Evolutionary conservation across 2,888 invertebrate species (phyloP), one percentile per base, ranked within the genome.

Genomic region (Caenorhabditis drosophilae): DNA sequence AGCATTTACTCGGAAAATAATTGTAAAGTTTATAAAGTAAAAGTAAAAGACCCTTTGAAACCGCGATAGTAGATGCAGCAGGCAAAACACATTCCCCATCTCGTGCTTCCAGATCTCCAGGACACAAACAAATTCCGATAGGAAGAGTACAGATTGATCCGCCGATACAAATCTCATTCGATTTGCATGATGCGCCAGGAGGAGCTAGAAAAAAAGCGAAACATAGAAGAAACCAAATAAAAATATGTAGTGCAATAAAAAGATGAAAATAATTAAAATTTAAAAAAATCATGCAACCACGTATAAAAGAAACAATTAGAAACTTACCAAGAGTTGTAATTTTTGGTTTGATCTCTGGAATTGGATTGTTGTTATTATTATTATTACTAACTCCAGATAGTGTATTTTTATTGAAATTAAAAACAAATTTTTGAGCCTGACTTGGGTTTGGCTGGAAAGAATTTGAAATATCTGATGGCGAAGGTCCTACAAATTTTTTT

Each of bases 81-180:
- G 77, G 76, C 42, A 69, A 47, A 22, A 78, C 78, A 59, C 81
- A 81, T 64, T 77, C 77, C 46, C 79, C 79, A 42, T 75, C 74
- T 31, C 72, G 66, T 47, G 66, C 77, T 60, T 79, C 79, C 46
- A 78, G 52, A 48, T 79, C 78, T 16, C 75, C 77, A 16, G 82
- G 81, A 64, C 81, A 81, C 26, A 81, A 72, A 58, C 81, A 81
- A 23, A 79, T 61, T 20, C 75, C 74, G 52, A 79, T 73, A 6
- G 79, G 77, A 46, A 70, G 70, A 23, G 78, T 73, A 55, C 82
- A 82, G 27, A 75, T 60, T 15, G 80, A 76, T 23, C 82, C 82
- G 22, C 82, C 82, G 6, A 67, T 62, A 61, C 82, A 82, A 54
- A 75, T 59, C 62, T 81, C 80, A 46, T 78, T 75, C 20, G 66